Evolutionary conservation across 2,888 invertebrate genomes (phyloP).

Genomic region (Catocala fraxini): DNA sequence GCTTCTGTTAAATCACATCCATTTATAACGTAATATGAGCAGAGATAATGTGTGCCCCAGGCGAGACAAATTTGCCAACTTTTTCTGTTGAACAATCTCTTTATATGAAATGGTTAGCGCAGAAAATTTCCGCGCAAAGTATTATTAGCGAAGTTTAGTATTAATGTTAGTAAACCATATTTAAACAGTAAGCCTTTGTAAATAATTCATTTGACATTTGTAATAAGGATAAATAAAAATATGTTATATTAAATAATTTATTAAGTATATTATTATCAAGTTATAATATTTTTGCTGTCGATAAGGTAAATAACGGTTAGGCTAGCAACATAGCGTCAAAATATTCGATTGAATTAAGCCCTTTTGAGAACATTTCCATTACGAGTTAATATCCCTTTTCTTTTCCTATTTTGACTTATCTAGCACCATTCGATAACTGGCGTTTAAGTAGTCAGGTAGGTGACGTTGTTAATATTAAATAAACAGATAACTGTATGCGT

Average conservation of each 20-base stretch:
- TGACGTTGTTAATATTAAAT: constrained; percentile 9
- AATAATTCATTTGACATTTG: too few species aligned
- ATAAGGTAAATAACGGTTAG: too few species aligned
- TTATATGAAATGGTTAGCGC: constrained; percentile 68
- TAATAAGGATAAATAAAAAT: too few species aligned
- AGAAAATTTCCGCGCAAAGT: constrained; percentile 61
- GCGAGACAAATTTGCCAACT: constrained; percentile 73
- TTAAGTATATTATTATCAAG: too few species aligned
- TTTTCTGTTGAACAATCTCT: constrained; percentile 74
- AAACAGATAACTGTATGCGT: constrained; percentile 32
- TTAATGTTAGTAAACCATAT: constrained; percentile 52
- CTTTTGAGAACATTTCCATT: too few species aligned
- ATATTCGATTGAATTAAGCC: too few species aligned
- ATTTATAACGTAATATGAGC: constrained; percentile 72
- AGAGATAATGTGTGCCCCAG: constrained; percentile 71
- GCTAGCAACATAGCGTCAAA: too few species aligned
- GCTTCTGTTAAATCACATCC: constrained; percentile 66
- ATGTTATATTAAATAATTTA: too few species aligned
- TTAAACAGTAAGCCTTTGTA: constrained; percentile 7
- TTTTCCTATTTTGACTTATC: too few species aligned
- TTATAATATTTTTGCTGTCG: too few species aligned
- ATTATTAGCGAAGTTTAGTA: constrained; percentile 68
- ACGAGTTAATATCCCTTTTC: too few species aligned
- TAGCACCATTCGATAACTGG: too few species aligned
- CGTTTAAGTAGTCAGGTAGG: not conserved